phyloP scores from a whole-genome alignment of 2,888 invertebrate genomes.

The Agriopis aurantiaria region DNA sequence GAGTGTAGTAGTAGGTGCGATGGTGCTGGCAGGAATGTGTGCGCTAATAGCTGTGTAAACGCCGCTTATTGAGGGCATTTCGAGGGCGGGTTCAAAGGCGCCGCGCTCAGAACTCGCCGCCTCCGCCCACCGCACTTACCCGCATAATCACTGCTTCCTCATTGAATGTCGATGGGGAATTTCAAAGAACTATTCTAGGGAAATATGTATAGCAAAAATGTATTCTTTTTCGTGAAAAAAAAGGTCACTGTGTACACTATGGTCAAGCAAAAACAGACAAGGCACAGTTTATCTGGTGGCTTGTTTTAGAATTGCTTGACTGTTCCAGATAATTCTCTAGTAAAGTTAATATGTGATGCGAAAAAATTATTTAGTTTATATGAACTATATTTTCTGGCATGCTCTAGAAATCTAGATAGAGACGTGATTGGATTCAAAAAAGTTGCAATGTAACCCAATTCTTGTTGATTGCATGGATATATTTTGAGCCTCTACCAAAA shows the following conservation, averaged over 20 bases:
- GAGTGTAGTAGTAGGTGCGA: conserved; percentile 21
- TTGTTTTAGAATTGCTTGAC: no score
- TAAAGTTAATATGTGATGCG: no score
- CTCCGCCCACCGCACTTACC: conserved; percentile 58
- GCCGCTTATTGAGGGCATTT: conserved; percentile 81
- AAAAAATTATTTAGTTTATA: no score
- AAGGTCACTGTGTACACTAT: no score
- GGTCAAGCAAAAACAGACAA: no score
- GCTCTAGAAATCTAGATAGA: neutral
- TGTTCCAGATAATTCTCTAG: no score
- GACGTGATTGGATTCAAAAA: no score
- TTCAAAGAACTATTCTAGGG: conserved; percentile 32
- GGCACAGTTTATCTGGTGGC: no score
- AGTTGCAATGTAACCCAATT: no score
- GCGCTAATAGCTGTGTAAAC: conserved; percentile 78
- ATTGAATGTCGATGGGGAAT: conserved; percentile 40
- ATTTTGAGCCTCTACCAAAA: no score
- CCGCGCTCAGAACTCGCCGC: conserved; percentile 58
- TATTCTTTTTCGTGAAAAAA: conserved; percentile 3
- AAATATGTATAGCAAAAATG: neutral
- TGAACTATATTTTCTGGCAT: no score
- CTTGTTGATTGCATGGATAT: no score
- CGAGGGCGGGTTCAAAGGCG: conserved; percentile 68
- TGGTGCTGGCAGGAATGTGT: conserved; percentile 62
- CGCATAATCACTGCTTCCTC: conserved; percentile 45